Conservation (phyloP, 2,888 invertebrate species). For the Hanleya hanleyi region DNA sequence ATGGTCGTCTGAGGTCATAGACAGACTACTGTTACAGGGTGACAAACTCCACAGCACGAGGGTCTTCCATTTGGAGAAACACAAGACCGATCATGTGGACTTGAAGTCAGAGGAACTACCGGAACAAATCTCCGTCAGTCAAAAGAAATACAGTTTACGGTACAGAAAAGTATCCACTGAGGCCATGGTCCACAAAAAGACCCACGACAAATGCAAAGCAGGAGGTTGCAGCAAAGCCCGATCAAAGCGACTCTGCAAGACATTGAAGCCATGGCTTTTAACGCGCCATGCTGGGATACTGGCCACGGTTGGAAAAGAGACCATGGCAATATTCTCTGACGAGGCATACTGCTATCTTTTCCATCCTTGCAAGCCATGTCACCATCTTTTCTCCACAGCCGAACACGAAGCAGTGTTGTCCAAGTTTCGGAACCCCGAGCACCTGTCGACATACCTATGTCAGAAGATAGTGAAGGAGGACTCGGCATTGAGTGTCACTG, state of each 20-base stretch:
- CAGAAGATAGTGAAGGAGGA: background rate
- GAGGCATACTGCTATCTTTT: background rate
- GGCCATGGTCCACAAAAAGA: background rate
- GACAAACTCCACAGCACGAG: conserved; percentile 3
- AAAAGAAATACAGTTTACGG: background rate
- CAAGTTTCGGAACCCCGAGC: background rate
- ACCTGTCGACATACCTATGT: background rate
- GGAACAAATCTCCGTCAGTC: background rate
- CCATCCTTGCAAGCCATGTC: background rate
- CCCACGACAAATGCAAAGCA: background rate
- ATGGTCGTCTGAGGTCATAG: background rate
- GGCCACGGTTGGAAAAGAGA: background rate
- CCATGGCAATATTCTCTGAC: background rate
- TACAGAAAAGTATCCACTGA: background rate
- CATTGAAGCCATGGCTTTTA: background rate
- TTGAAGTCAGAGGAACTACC: background rate
- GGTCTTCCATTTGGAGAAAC: background rate
- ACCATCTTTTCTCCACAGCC: background rate
- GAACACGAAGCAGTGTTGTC: background rate
- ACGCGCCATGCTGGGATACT: background rate
- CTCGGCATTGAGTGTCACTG: background rate
- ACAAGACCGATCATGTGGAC: background rate
- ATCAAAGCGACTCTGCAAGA: background rate
- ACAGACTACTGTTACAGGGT: background rate
- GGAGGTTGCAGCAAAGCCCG: background rate